phyloP scores from a whole-genome alignment of 2,113 vertebrate species.

The Zeus faber region DNA sequence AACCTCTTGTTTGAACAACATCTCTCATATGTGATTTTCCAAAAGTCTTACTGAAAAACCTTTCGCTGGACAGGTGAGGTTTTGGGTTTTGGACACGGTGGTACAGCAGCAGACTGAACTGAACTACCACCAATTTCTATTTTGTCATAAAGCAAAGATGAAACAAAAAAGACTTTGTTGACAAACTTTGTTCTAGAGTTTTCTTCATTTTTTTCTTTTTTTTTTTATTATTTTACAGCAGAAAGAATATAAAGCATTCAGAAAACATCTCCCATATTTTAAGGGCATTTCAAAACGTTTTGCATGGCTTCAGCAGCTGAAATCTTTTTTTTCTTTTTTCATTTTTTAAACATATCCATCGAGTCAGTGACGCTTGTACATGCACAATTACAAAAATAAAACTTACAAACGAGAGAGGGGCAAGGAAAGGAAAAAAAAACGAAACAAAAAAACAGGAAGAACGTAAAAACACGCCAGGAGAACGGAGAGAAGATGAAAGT shows the following conservation, averaged over 20 bases:
- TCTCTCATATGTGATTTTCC: neutral
- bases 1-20: neutral
- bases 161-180: conserved; percentile 51
- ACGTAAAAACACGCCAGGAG: conserved; percentile 33
- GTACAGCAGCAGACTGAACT: no score
- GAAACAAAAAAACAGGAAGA: conserved; percentile 58
- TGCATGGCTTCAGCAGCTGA: conserved; percentile 99
- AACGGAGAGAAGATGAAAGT: conserved; percentile 64
- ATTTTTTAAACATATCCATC: conserved; percentile 94
- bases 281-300: conserved; percentile 99
- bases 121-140: no score
- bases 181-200: conserved; percentile 70
- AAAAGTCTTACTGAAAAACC: no score
- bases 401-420: conserved; percentile 86
- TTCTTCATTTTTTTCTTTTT: conserved; percentile 90
- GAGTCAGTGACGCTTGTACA: conserved; percentile 99
- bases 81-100: no score
- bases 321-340: conserved; percentile 83
- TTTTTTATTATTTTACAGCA: conserved; percentile 99
- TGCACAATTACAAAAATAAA: conserved; percentile 99
- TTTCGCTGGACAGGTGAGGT: no score
- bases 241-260: conserved; percentile 99
- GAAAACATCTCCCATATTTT: conserved; percentile 99
- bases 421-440: conserved; percentile 53
- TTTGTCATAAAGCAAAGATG: conserved; percentile 15